phyloP scores from a whole-genome alignment of 2,888 invertebrate species.

The Psococerastis gibbosa region DNA sequence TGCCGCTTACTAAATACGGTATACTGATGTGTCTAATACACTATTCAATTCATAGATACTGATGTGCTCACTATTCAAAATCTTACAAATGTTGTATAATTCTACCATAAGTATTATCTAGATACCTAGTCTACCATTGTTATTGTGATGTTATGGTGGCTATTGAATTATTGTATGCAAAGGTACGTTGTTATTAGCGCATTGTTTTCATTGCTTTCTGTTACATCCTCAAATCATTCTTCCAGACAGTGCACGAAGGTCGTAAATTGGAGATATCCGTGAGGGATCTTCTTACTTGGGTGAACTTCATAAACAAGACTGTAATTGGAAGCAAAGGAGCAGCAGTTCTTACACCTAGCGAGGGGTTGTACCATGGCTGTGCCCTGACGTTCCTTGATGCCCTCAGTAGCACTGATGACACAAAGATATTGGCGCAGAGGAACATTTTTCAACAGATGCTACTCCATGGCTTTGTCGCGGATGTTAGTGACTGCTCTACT shows the following conservation, averaged over 20 bases:
- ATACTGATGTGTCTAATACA: too few relatives aligned
- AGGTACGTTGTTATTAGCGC: too few relatives aligned
- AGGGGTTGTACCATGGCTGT: slow-evolving; percentile 77
- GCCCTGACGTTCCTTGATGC: slow-evolving; percentile 82
- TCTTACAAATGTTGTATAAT: too few relatives aligned
- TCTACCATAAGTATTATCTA: too few relatives aligned
- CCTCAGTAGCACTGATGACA: slow-evolving; percentile 49
- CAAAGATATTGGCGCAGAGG: neutral
- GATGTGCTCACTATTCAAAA: too few relatives aligned
- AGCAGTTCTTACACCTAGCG: slow-evolving; percentile 28
- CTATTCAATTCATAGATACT: too few relatives aligned
- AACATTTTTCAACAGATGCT: neutral
- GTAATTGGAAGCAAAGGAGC: slow-evolving; percentile 18
- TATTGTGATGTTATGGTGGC: too few relatives aligned
- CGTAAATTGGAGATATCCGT: slow-evolving; percentile 65
- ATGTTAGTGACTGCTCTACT: slow-evolving; percentile 4
- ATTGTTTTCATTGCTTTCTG: too few relatives aligned
- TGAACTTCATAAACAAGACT: slow-evolving; percentile 62
- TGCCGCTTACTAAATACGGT: too few relatives aligned
- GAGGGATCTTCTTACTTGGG: slow-evolving; percentile 84
- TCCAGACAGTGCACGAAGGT: neutral
- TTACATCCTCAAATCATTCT: too few relatives aligned
- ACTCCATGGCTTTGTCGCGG: neutral
- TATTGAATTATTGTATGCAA: too few relatives aligned
- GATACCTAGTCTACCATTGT: too few relatives aligned